phyloP scores from a whole-genome alignment of 2,888 invertebrate genomes.

The Caenorhabditis sulstoni region DNA sequence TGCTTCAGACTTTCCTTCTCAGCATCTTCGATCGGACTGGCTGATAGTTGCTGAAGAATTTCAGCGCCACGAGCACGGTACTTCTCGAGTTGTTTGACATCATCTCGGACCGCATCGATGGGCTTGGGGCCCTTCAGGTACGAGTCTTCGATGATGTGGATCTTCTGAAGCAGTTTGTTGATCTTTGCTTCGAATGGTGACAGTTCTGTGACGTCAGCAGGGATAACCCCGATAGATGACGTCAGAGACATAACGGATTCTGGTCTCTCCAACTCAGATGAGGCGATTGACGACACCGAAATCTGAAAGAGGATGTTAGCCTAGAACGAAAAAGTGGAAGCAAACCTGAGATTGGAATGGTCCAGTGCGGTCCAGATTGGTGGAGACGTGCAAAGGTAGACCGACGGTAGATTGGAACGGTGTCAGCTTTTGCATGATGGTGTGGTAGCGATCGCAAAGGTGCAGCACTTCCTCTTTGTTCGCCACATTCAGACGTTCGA shows the following conservation, averaged over 20 bases:
- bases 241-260: constrained; percentile 70
- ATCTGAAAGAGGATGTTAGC: constrained; percentile 55
- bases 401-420: constrained; percentile 61
- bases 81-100: constrained; percentile 61
- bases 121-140: constrained; percentile 65
- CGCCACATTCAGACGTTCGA: constrained; percentile 68
- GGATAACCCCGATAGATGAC: constrained; percentile 61
- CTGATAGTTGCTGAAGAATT: constrained; percentile 42
- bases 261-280: constrained; percentile 69
- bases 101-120: constrained; percentile 50
- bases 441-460: constrained; percentile 65
- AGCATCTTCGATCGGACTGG: constrained; percentile 56
- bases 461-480: constrained; percentile 67
- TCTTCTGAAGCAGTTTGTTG: constrained; percentile 53
- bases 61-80: constrained; percentile 51
- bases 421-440: constrained; percentile 62
- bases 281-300: constrained; percentile 69
- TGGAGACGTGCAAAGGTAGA: constrained; percentile 67
- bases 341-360: constrained; percentile 69
- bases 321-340: not conserved
- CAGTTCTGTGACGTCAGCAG: constrained; percentile 48
- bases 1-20: constrained; percentile 59
- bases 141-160: constrained; percentile 54
- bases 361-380: constrained; percentile 57
- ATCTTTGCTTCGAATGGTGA: constrained; percentile 56